These are phyloP conservation scores for Cephus sareptanus DNA, from an alignment of 2,888 invertebrate genomes.

Conservation along the genomic window DNA sequence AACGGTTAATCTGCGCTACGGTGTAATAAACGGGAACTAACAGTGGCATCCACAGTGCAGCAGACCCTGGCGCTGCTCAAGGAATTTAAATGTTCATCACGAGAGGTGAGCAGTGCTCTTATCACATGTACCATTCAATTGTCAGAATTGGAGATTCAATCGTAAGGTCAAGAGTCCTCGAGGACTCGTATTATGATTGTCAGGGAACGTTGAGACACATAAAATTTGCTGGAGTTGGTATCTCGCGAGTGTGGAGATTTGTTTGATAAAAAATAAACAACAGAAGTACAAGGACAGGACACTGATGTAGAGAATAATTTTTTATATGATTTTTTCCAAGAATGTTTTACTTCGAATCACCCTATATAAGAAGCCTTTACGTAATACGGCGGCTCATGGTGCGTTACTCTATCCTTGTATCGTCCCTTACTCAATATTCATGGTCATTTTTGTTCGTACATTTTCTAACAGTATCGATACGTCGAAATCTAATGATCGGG, in stretches of 20 bases:
- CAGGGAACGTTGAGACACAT: not conserved
- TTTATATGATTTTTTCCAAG: not conserved
- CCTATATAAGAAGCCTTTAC: not conserved
- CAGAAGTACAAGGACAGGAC: not conserved
- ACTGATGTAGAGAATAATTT: not conserved
- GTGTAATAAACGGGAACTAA: not conserved
- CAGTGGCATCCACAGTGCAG: conserved; percentile 2
- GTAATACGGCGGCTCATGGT: not conserved
- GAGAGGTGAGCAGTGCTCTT: conserved; percentile 33
- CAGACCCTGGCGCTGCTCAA: conserved; percentile 35
- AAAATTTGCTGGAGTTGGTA: not conserved
- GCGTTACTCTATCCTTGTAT: not conserved
- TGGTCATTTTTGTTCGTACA: no score
- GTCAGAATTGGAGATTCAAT: not conserved
- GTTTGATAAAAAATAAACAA: not conserved
- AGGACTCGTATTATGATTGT: not conserved
- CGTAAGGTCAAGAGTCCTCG: not conserved
- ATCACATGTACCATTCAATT: not conserved
- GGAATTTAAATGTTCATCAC: conserved; percentile 43
- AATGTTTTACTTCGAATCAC: not conserved
- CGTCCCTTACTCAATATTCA: no score
- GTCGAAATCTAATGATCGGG: no score
- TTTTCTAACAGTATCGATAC: no score
- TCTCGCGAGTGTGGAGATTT: not conserved
- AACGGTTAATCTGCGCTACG: not conserved